Percentiles rank a stretch among this genome's conserved stretches.
Conservation (phyloP, 92 coral and sea anemone genomes). For the Siderastrea siderea region DNA sequence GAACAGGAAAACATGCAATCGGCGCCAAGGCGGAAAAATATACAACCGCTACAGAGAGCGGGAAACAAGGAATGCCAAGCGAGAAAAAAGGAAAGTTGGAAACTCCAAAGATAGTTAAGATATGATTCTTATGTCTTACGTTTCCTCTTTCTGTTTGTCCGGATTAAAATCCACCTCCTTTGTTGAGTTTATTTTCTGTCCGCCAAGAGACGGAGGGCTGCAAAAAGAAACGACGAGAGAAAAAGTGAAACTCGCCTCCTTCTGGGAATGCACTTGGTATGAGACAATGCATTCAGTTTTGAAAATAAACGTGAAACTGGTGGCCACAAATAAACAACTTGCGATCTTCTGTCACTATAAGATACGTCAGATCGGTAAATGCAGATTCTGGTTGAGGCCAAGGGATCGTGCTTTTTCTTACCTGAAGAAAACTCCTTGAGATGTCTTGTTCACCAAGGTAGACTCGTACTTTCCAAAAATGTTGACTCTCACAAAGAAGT, state of each 20-base stretch:
- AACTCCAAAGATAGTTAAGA: no score
- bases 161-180: background rate
- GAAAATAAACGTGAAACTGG: no score
- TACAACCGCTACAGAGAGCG: no score
- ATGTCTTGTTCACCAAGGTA: slow-evolving; percentile 11
- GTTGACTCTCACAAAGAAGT: background rate
- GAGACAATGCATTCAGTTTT: no score
- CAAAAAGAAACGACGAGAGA: background rate
- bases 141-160: slow-evolving; percentile 27
- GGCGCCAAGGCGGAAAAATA: no score
- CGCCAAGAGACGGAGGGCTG: slow-evolving; percentile 59
- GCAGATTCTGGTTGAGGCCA: no score
- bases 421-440: slow-evolving; percentile 60
- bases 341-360: no score
- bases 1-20: no score
- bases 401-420: background rate
- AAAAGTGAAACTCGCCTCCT: background rate
- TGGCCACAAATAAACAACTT: no score
- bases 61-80: no score
- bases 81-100: background rate
- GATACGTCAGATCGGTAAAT: no score
- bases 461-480: background rate
- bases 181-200: slow-evolving; percentile 21
- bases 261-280: no score
- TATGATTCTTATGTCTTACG: background rate